phyloP scores from a whole-genome alignment of 1,140 invertebrate genomes.

The Manduca sexta region DNA sequence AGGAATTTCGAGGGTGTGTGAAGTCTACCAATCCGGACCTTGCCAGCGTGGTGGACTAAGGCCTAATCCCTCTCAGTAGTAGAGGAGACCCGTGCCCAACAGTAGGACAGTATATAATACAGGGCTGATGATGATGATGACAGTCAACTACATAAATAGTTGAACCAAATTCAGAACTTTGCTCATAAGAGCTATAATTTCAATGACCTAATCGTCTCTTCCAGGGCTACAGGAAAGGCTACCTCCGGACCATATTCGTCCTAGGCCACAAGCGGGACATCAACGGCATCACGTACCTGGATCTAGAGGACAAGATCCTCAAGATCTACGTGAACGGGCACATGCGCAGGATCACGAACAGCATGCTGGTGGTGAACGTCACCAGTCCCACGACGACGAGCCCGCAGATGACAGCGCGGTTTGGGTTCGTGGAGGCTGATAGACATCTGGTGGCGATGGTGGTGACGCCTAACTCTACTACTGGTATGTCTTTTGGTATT shows the following conservation, averaged over 20 bases:
- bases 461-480: conserved; percentile 76
- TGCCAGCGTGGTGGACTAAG: too few species aligned
- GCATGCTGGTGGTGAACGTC: conserved; percentile 80
- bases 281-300: conserved; percentile 77
- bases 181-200: too few species aligned
- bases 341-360: conserved; percentile 77
- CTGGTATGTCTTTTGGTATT: conserved; percentile 61
- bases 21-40: too few species aligned
- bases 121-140: too few species aligned
- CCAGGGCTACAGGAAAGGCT: conserved; percentile 77
- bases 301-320: conserved; percentile 80
- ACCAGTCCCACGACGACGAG: conserved; percentile 81
- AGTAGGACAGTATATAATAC: too few species aligned
- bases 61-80: too few species aligned
- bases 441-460: conserved; percentile 82
- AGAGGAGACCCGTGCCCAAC: too few species aligned
- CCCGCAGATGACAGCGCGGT: conserved; percentile 76
- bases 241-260: conserved; percentile 77
- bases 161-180: too few species aligned
- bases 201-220: too few species aligned
- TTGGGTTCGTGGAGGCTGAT: conserved; percentile 80
- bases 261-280: conserved; percentile 76
- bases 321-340: conserved; percentile 76
- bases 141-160: too few species aligned
- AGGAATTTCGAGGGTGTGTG: too few species aligned